Conservation (phyloP, 2,888 invertebrate species). For the Spisula subtruncata region DNA sequence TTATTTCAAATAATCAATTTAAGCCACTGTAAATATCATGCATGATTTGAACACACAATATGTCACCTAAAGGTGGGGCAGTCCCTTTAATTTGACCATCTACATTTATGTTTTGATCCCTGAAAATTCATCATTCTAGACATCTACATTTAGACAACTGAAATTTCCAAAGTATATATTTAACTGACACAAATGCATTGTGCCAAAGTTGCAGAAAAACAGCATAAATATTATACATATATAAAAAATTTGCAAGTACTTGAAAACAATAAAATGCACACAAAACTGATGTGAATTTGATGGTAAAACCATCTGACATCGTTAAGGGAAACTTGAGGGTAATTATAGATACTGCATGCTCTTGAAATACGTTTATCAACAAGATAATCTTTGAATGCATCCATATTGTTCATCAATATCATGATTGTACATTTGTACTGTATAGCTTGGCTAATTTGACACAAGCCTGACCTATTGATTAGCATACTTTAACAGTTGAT, state of each 20-base stretch:
- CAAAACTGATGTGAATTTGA: background rate
- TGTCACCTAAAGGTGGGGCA: no score
- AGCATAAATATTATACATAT: background rate
- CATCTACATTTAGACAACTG: background rate
- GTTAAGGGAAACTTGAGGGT: background rate
- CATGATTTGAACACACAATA: no score
- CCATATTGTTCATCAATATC: background rate
- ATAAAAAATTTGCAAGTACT: background rate
- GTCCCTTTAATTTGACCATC: no score
- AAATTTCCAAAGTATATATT: no score
- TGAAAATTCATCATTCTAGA: background rate
- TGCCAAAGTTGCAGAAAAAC: background rate
- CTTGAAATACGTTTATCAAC: background rate
- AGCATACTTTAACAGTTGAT: no score
- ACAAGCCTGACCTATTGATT: no score
- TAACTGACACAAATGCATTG: background rate
- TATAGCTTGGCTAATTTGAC: no score
- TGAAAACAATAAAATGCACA: background rate
- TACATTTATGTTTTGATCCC: background rate
- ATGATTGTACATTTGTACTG: no score
- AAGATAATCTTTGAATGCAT: constrained; percentile 14
- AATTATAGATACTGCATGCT: background rate
- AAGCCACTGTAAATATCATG: no score
- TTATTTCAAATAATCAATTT: no score
- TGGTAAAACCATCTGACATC: background rate